phyloP scores from a whole-genome alignment of 2,888 invertebrate genomes.

The Physocephala rufipes region DNA sequence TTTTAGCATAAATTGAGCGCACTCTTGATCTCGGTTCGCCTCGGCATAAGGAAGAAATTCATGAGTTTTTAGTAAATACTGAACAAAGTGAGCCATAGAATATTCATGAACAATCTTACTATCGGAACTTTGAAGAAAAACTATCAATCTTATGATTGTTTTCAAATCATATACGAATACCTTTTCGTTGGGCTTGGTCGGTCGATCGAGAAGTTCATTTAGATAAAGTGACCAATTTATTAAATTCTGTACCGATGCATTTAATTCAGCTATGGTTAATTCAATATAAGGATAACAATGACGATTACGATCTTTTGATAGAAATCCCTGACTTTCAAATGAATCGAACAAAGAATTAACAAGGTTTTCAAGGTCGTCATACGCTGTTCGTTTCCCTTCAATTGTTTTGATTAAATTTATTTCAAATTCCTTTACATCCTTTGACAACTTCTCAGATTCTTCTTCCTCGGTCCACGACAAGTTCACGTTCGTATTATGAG shows the following conservation, averaged over 20 bases:
- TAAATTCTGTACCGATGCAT: too few relatives aligned
- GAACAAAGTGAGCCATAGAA: conserved; percentile 51
- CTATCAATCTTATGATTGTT: conserved; percentile 43
- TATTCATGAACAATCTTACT: conserved; percentile 49
- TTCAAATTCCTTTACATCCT: conserved; percentile 26
- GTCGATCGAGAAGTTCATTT: conserved; percentile 45
- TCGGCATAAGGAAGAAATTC: conserved; percentile 43
- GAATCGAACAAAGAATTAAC: background rate
- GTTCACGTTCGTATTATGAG: conserved; percentile 48
- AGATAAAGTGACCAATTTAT: conserved; percentile 48
- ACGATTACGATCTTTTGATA: too few relatives aligned
- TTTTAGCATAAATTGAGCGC: conserved; percentile 57
- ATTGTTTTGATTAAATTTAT: background rate
- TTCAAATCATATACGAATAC: conserved; percentile 49
- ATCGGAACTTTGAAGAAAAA: conserved; percentile 44
- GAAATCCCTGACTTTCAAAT: background rate
- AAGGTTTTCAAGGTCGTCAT: background rate
- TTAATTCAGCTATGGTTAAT: background rate
- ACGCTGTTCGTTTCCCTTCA: background rate
- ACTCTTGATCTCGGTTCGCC: conserved; percentile 47
- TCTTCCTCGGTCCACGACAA: conserved; percentile 45
- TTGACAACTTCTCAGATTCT: background rate
- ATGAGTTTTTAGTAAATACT: conserved; percentile 45
- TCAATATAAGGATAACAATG: too few relatives aligned
- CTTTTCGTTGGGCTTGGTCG: conserved; percentile 42